Evolutionary conservation across 2,888 invertebrate genomes (phyloP), one percentile per base, ranked within the genome.

Genomic region (Xestia ashworthii): DNA sequence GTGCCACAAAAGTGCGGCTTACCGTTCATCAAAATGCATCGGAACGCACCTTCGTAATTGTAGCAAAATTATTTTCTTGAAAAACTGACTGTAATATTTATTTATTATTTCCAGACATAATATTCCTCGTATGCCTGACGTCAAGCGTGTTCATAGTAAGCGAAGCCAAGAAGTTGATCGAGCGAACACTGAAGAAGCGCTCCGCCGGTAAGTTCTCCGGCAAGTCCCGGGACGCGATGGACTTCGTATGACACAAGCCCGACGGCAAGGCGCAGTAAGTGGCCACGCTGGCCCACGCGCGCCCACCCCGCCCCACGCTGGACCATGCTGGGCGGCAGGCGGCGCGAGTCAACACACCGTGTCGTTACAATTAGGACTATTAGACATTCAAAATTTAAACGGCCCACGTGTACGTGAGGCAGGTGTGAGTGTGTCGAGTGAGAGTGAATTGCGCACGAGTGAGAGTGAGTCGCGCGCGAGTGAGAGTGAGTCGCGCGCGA

Each of bases 91-190:
- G 6, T 60, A 32, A 32, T 19, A 16, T 25, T 25, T 0, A 32
- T 11, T 75, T 67, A 8, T 6, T 25, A 65, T 44, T 97, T 97
- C 58, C 97, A 99, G 99, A 99, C 97, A 98, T 99, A 93, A 94
- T 99, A 89, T 99, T 99, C 96, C 97, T 99, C 88, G 97, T 99
- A 48, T 97, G 98, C 87, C 97, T 99, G 78, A 99, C 99, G 41
- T 99, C 99, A n/a, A 98, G 99, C 86, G 99, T 99, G 72, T 99
- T 99, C 96, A 97, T 99, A 77, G 98, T 99, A 78, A 98, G 99
- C 82, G 99, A 99, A 96, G 94, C 99, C 50, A 99, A 99, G 95
- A 99, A 99, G 93, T 97, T 98, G 85, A 95, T 98, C 85, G 99
- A 99, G 94, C 97, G 98, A 16, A 97, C 97, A 14, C 93, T 98